Base-by-base conservation (phyloP, 2,888 invertebrate species). In the Priocnemis perturbator region DNA sequence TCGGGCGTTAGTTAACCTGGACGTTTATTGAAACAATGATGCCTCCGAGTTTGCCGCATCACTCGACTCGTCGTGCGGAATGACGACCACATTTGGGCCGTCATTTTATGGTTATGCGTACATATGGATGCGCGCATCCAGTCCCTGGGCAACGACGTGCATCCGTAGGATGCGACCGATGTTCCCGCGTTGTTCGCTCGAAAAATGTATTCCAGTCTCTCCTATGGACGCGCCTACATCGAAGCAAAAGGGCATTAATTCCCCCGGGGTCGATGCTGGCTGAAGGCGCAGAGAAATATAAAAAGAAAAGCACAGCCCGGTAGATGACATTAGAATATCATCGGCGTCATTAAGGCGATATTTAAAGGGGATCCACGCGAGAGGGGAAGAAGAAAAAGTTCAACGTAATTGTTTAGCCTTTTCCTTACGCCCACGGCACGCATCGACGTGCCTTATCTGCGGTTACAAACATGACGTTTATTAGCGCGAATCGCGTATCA, bases 11-110 rank as follows among this genome's bases (percentile, higher is more conserved):
- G 37, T 37, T 37, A 37, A 11, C 37, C 11, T n/a, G 47, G 69
- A 63, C 67, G 73, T 76, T 76, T 66, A 70, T 71, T 64, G 71
- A 59, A 64, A 69, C 72, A 77, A 77, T 67, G 69, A 50, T n/a
- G 19, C 19, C 50, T 4, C 50, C 11, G 14, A 58, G 59, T 58
- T 67, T 44, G 44, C 61, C 56, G 59, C 45, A 55, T 68, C 65
- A 37, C 47, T 62, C 61, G 64, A 67, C 67, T 63, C 66, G 65
- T 37, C 67, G 7, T 9, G 59, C 50, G 64, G 71, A 73, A 80
- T 73, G 76, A 37, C 37, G 37, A 11, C 81, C 82, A 78, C 78
- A 79, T 85, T 83, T 81, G 83, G 81, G 70, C 76, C 77, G 76
- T 74, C 79, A 78, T 72, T 74, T 78, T 78, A 79, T 81, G 79